A percentile compares a stretch with the other conserved stretches of the same genome.
Conservation (phyloP, 2,797 vertebrate species). For the Pantherophis vulpinus region DNA sequence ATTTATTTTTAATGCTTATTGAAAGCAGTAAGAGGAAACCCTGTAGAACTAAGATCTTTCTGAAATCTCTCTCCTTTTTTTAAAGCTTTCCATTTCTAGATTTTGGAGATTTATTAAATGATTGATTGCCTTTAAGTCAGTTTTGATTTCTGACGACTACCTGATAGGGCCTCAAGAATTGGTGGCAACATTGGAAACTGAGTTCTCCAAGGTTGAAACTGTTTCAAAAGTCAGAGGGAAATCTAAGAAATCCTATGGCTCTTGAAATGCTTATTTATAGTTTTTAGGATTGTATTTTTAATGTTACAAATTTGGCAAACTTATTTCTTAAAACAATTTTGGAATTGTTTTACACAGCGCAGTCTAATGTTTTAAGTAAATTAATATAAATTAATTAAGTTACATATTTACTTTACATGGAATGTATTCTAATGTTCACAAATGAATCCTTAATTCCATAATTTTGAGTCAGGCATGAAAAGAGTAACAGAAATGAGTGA, state of each 20-base stretch:
- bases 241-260: not conserved
- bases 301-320: not conserved
- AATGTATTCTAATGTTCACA: not conserved
- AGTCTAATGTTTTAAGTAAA: not conserved
- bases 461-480: not conserved
- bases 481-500: not conserved
- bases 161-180: not conserved
- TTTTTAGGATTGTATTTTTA: not conserved
- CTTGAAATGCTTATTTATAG: not conserved
- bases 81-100: not conserved
- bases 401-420: not conserved
- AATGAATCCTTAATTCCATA: not conserved
- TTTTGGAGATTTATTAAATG: not conserved
- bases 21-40: not conserved
- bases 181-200: not conserved
- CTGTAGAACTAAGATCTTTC: not conserved
- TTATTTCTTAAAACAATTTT: not conserved
- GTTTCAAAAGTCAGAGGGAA: not conserved
- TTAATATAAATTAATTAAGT: not conserved
- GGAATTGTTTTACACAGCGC: not conserved
- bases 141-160: not conserved
- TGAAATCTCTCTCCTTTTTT: not conserved
- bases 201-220: not conserved
- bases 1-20: not conserved
- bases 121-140: not conserved